Base-by-base conservation (phyloP, 2,797 vertebrate genomes). In the Argentina silus region DNA sequence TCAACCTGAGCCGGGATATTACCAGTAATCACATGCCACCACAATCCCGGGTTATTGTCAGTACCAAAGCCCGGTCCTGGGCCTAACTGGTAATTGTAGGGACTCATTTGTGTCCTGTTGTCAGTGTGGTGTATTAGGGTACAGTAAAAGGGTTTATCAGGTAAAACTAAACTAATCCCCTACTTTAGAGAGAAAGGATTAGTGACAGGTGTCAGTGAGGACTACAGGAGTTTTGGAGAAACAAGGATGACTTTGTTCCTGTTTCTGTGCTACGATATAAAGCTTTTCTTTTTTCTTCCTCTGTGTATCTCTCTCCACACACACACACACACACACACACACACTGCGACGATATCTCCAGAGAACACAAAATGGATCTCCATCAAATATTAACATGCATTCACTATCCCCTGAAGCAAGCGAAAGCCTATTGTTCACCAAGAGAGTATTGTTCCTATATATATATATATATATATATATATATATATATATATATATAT, bases 141-240 rank as follows among this genome's bases (percentile, higher is more conserved):
- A 1, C 78, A 80, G 78, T 53, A 81, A 80, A 62, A 45, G 71
- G 69, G 42, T 70, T 70, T 74, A 78, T 77, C 72, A 81, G 61
- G 53, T 47, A 75, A 69, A 77, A 75, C 17, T 43, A 55, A 61
- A 69, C 45, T 72, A 76, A 81, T 79, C 76, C 72, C 67, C 17
- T 71, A 65, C 67, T 63, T 42, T 71, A 76, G 36, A 59, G 70
- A 66, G 72, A 57, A 70, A 36, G 27, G 27, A 36, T 36, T 4
- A 36, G 27, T 36, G 27, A 36, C 27, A 36, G 4, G 27, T 36
- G 4, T 36, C 27, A 36, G 2, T 36, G 27, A 36, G 27, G 27
- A 36, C 27, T 1, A 36, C 27, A 36, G 27, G 27, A 36, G 27
- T 36, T 36, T 36, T 1, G 27, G 27, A 36, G 27, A 36, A 1